Conservation (phyloP, 2,797 vertebrate genomes). For the Staurois parvus region DNA sequence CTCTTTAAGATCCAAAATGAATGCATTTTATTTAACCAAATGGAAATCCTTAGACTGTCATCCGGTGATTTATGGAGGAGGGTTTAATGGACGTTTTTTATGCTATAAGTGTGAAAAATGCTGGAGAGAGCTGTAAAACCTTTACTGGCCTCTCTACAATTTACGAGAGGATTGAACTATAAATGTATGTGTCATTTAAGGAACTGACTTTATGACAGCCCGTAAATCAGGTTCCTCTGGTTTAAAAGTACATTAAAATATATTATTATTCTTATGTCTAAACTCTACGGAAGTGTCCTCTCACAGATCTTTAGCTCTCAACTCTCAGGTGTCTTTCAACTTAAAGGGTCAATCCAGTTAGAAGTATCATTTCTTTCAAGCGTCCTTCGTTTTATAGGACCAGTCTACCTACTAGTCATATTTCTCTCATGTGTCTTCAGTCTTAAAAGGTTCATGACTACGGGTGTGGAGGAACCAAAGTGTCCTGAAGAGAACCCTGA, state of each 20-base stretch:
- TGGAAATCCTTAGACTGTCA: background rate
- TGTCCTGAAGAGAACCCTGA: too few relatives aligned
- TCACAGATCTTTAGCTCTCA: too few relatives aligned
- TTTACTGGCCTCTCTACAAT: conserved; percentile 25
- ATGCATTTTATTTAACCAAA: background rate
- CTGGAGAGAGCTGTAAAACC: conserved; percentile 1
- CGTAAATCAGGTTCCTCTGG: conserved; percentile 18
- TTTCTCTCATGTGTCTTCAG: too few relatives aligned
- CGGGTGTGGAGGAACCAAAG: too few relatives aligned
- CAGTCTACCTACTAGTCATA: too few relatives aligned
- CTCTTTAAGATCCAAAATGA: too few relatives aligned
- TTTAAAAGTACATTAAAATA: conserved; percentile 10
- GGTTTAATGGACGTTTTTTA: conserved; percentile 31
- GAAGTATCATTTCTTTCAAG: too few relatives aligned
- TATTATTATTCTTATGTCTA: background rate
- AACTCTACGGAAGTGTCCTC: background rate
- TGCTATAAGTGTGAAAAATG: background rate
- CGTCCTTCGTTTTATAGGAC: too few relatives aligned
- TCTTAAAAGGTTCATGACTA: too few relatives aligned
- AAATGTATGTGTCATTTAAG: conserved; percentile 22
- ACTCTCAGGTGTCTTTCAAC: background rate
- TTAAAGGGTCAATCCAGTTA: background rate
- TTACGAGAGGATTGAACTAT: conserved; percentile 29
- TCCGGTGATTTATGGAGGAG: background rate
- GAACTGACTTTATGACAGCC: conserved; percentile 1